Base-by-base conservation (phyloP, 2,797 vertebrate species). In the Hippoglossus hippoglossus region DNA sequence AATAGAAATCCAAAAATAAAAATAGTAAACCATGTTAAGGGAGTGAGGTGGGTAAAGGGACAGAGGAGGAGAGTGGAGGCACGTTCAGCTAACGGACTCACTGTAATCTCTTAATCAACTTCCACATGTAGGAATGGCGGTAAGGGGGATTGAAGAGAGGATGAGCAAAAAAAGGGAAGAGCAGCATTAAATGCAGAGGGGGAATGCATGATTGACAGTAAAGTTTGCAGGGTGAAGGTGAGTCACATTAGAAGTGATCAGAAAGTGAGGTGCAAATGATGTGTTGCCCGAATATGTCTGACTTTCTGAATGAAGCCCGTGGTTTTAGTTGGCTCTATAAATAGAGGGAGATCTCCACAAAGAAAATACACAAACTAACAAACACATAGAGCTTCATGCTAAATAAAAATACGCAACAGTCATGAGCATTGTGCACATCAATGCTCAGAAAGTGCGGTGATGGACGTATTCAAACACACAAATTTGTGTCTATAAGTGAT, bases 71-170 rank as follows among this genome's bases (percentile, higher is more conserved):
- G 5, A 47, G 44, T 0, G 3, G 71, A 71, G 28, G 69, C 75
- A 83, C 10, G 12, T 87, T 85, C 13, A 1, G 21, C 74, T 86
- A 81, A 84, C 52, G 36, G 79, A 81, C 80, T 93, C 78, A 86
- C 63, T 62, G 60, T 93, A 92, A 92, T 89, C 92, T 81, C 84
- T 81, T 94, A 90, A 92, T 87, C 77, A 86, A 92, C 87, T 79
- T 90, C 58, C 82, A 75, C 28, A 16, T 77, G 81, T 63, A 80
- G 61, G 75, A 86, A 89, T 80, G 63, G 46, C 53, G 50, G 63
- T 83, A 88, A 47, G 54, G 60, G 19, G 58, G 44, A 65, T 41
- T 18, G 63, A 71, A 67, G 71, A 65, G 46, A 70, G 58, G 68
- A 82, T 51, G 62, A 65, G 28, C 18, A 57, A 63, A 58, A 73